Conservation (phyloP, 2,888 invertebrate species). For the Watsonalla cultraria region DNA sequence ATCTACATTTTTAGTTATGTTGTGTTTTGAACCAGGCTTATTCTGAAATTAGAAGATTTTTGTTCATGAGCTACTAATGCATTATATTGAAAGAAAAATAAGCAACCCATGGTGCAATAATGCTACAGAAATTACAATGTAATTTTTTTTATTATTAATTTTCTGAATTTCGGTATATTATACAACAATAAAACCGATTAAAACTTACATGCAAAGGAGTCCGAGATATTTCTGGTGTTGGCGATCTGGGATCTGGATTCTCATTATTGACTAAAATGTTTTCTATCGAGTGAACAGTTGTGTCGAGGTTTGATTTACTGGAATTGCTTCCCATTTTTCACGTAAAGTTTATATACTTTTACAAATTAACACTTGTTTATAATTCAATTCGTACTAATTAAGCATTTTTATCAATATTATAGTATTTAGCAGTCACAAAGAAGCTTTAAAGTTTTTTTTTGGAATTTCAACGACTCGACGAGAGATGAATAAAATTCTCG, state of each 20-base stretch:
- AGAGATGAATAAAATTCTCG: constrained; percentile 19
- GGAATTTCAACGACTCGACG: not conserved
- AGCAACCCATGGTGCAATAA: not conserved
- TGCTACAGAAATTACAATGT: too few relatives aligned
- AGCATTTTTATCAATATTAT: not conserved
- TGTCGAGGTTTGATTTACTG: constrained; percentile 54
- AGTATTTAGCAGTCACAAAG: not conserved
- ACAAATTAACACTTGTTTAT: not conserved
- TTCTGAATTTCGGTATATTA: too few relatives aligned
- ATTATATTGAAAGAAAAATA: not conserved
- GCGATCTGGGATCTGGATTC: constrained; percentile 78
- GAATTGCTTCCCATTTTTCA: constrained; percentile 61
- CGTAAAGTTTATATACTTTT: not conserved
- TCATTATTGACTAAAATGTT: constrained; percentile 41
- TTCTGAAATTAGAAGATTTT: constrained; percentile 37
- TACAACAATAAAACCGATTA: not conserved
- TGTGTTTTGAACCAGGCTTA: constrained; percentile 58
- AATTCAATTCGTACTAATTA: not conserved
- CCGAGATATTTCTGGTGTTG: constrained; percentile 77
- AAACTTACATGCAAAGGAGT: constrained; percentile 78
- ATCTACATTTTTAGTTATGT: constrained; percentile 72
- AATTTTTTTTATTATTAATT: too few relatives aligned
- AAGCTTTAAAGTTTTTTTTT: not conserved
- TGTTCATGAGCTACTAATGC: not conserved
- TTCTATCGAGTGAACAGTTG: constrained; percentile 38